Base-by-base conservation (phyloP, 2,797 vertebrate genomes). In the Chelon auratus region DNA sequence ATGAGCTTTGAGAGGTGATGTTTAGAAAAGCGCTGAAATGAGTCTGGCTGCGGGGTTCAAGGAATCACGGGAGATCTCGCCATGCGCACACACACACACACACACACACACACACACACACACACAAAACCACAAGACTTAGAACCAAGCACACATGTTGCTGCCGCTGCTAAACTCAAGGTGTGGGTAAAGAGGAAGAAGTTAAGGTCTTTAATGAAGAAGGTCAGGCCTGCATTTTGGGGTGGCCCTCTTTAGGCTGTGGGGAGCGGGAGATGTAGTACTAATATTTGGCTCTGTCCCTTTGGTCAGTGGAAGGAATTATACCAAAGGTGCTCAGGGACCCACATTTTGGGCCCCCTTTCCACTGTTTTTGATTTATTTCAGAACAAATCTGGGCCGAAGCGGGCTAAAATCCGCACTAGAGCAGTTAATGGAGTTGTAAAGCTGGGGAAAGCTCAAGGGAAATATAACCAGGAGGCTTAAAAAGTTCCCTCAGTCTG, bases 21-120 rank as follows among this genome's bases (percentile, higher is more conserved):
- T 93, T 94, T 93, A 90, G 89, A 94, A 94, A 95, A 93, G 92
- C 90, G 87, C 90, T 93, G 91, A 93, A 94, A 92, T 90, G 89
- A 90, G 86, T 86, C 88, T 85, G 87, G 85, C 90, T 91, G 82
- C 63, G 68, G 88, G 87, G 70, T 89, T 87, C 69, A 83, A 79
- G 86, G 85, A 89, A 85, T 87, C 89, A 91, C 88, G 84, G 84
- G 90, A 93, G 89, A 92, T 86, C 82, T 82, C 77, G 22, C 55
- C 53, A 59, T 68, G 10, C 68, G 20, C 57, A 50, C 73, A 42
- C 51, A 60, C 63, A 67, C 51, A 43, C 57, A 37, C 24, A 64
- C 62, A 61, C 59, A 64, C 67, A 56, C 76, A 40, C 55, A 59
- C 52, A 69, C 39, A 33, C 53, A 22, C 5, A 3, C n/a, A n/a